Percentiles rank a stretch among this genome's conserved stretches.
phyloP scores from a whole-genome alignment of 2,797 vertebrate species.

The Peromyscus aztecus region DNA sequence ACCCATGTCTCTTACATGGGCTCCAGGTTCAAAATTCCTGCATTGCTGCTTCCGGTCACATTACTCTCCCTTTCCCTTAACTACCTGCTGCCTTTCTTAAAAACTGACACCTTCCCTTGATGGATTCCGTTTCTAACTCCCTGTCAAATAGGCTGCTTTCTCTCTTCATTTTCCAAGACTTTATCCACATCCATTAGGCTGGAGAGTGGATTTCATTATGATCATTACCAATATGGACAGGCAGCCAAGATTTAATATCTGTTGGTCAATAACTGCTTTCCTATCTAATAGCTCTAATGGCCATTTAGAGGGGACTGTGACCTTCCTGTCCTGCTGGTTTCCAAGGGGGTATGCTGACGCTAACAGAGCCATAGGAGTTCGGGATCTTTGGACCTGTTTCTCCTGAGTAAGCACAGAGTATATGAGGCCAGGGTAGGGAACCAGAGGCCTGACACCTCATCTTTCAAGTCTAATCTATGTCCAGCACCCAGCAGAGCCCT shows the following conservation, averaged over 20 bases:
- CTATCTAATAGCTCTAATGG: conserved; percentile 60
- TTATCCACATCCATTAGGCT: conserved; percentile 42
- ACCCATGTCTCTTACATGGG: neutral
- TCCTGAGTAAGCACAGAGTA: neutral
- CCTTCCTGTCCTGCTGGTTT: neutral
- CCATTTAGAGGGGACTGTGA: neutral
- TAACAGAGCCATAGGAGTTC: neutral
- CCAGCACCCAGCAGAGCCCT: neutral
- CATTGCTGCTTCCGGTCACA: neutral
- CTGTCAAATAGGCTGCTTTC: neutral
- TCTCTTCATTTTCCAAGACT: conserved; percentile 57
- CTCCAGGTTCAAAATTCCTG: neutral
- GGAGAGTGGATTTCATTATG: conserved; percentile 58
- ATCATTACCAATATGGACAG: conserved; percentile 31
- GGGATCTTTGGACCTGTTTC: neutral
- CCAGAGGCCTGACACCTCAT: neutral
- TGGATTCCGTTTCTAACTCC: neutral
- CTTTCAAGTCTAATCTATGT: neutral
- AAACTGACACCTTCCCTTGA: neutral
- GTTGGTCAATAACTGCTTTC: conserved; percentile 56
- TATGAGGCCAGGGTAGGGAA: neutral
- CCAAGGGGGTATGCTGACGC: neutral
- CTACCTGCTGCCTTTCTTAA: neutral
- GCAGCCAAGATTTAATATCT: conserved; percentile 66
- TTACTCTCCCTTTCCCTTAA: neutral